phyloP scores from a whole-genome alignment of 2,888 invertebrate genomes.

The Crossocerus cetratus region DNA sequence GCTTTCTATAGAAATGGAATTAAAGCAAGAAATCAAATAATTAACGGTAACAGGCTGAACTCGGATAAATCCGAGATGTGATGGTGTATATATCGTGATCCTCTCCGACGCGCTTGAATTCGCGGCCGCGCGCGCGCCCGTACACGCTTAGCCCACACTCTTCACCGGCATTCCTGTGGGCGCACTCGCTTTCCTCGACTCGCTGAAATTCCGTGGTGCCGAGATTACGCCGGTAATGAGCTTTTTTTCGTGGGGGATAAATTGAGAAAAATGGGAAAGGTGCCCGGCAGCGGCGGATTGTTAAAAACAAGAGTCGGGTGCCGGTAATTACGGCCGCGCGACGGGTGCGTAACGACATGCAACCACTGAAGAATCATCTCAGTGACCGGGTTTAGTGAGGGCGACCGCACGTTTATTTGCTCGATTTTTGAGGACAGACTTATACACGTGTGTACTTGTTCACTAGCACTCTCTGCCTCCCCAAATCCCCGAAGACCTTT shows the following conservation, averaged over 20 bases:
- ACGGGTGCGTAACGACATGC: slow-evolving; percentile 19
- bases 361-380: background rate
- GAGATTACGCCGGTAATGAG: slow-evolving; percentile 37
- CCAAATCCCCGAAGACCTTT: too few relatives aligned
- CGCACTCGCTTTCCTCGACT: slow-evolving; percentile 45
- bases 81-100: slow-evolving; percentile 29
- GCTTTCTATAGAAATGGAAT: too few relatives aligned
- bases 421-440: too few relatives aligned
- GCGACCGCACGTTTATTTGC: too few relatives aligned
- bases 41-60: too few relatives aligned
- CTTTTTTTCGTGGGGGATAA: background rate
- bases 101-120: background rate
- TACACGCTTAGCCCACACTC: slow-evolving; percentile 7
- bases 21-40: too few relatives aligned
- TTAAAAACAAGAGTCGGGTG: slow-evolving; percentile 23
- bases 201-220: slow-evolving; percentile 41
- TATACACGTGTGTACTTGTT: too few relatives aligned
- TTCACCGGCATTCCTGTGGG: background rate
- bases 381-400: too few relatives aligned
- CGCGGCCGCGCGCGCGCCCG: background rate
- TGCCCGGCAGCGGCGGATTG: background rate
- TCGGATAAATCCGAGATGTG: too few relatives aligned
- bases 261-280: background rate
- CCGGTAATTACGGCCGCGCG: slow-evolving; percentile 38
- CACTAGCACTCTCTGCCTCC: too few relatives aligned